Evolutionary conservation across 1,140 invertebrate species (phyloP), one percentile per base, ranked within the genome.

Genomic region (Drosophila pectinifera): DNA sequence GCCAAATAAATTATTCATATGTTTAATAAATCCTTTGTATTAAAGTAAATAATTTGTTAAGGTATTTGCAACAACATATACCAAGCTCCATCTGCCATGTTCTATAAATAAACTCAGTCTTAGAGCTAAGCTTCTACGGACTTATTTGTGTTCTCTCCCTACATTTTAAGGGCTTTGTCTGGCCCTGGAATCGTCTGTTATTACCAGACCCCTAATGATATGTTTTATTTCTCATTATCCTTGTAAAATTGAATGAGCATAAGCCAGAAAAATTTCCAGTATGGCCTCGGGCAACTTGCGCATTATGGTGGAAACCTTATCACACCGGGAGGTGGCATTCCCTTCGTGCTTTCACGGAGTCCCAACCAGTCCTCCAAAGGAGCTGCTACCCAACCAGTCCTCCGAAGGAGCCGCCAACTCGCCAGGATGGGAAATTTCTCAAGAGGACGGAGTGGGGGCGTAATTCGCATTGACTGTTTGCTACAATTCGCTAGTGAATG

Each of bases 401-500:
- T 34, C 28, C 10, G 6, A 45, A n/a, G 56, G 22, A 57, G 4
- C 31, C 2, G 28, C 13, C 14, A 46, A 7, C 16, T 18, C 56
- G 7, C 42, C 8, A 26, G 31, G 18, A 46, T 18, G 24, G 42
- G 24, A 22, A 34, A 64, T 45, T 64, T 26, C 6, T 49, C 7
- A 14, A 48, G 18, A 5, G 63, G 58, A 34, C 18, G 11, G 18
- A 31, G 28, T 28, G 16, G 41, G 53, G 65, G 62, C 54, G 70
- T 31, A 24, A 57, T 64, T 63, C 77, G 61, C 72, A 56, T 67
- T 61, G 65, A 77, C 64, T 79, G 67, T 59, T 78, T 69, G 75
- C 75, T 65, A 76, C 78, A 77, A 73, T 73, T 78, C 76, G 51
- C 56, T 43, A 83, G 81, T 83, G 72, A 88, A 89, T 88, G 84